Evolutionary conservation across 2,797 vertebrate species (phyloP).

Genomic region (Corythornis leucogaster): DNA sequence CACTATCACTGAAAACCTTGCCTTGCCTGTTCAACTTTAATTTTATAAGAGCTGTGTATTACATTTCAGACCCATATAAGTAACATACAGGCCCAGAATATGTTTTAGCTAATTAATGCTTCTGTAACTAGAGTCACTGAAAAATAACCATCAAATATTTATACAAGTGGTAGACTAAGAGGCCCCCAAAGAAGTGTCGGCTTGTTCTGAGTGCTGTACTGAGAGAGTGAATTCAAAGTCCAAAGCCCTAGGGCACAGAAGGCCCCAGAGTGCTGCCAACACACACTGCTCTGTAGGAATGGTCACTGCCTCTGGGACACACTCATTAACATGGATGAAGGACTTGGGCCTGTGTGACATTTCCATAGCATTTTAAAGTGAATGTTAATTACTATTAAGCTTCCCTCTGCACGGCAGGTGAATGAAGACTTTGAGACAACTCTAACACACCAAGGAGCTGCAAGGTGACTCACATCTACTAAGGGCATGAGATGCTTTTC

Average conservation of each 20-base stretch:
- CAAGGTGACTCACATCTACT: background rate
- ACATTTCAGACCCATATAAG: slow-evolving; percentile 38
- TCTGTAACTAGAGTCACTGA: slow-evolving; percentile 6
- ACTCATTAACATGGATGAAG: background rate
- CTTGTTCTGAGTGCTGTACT: background rate
- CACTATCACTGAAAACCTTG: background rate
- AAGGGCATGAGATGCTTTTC: background rate
- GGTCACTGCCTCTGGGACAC: background rate
- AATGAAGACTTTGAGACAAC: background rate
- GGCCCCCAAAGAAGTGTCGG: background rate
- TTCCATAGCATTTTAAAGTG: slow-evolving; percentile 1
- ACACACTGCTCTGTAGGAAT: background rate
- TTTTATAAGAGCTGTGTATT: slow-evolving; percentile 40
- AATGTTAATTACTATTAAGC: background rate
- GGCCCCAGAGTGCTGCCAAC: background rate
- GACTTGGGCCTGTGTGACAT: background rate
- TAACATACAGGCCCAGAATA: slow-evolving; percentile 11
- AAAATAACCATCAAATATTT: slow-evolving; percentile 62
- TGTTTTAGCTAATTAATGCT: slow-evolving; percentile 52
- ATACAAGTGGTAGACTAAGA: background rate
- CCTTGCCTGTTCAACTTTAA: background rate
- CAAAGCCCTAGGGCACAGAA: background rate
- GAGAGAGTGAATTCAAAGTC: background rate
- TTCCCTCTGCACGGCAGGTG: background rate
- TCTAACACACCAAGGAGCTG: background rate